Evolutionary conservation across 2,888 invertebrate genomes (phyloP).

Genomic region (Nomada ruficornis): DNA sequence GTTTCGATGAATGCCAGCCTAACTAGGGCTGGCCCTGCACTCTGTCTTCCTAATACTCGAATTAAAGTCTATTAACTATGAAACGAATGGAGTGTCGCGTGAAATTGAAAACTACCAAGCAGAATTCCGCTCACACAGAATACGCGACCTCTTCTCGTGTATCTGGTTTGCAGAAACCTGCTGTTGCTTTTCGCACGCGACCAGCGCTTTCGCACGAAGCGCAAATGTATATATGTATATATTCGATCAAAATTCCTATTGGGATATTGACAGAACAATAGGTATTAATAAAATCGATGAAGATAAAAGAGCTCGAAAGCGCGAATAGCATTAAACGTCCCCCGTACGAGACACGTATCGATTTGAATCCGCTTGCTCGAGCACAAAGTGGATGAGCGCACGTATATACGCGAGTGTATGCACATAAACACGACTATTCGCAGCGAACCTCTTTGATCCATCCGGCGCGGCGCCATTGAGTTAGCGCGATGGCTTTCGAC

Average conservation of each 20-base stretch:
- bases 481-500: conserved; percentile 61
- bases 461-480: conserved; percentile 54
- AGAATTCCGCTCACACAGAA: conserved; percentile 10
- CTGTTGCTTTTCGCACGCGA: no score
- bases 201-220: no score
- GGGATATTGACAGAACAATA: no score
- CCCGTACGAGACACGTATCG: conserved; percentile 52
- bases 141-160: not conserved
- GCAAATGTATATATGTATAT: no score
- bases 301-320: not conserved
- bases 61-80: conserved; percentile 66
- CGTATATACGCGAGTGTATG: conserved; percentile 34
- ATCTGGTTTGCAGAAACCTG: no score
- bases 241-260: no score
- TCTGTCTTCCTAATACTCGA: conserved; percentile 44
- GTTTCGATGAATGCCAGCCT: conserved; percentile 60
- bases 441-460: conserved; percentile 63
- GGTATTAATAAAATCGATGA: conserved; percentile 3
- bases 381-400: conserved; percentile 40
- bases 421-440: conserved; percentile 57
- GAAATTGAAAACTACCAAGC: conserved; percentile 64
- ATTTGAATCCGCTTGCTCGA: conserved; percentile 56
- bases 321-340: conserved; percentile 44
- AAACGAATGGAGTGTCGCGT: conserved; percentile 35
- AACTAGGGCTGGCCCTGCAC: conserved; percentile 54